Base-by-base conservation (phyloP, 2,797 vertebrate species). In the Acanthurus tractus region DNA sequence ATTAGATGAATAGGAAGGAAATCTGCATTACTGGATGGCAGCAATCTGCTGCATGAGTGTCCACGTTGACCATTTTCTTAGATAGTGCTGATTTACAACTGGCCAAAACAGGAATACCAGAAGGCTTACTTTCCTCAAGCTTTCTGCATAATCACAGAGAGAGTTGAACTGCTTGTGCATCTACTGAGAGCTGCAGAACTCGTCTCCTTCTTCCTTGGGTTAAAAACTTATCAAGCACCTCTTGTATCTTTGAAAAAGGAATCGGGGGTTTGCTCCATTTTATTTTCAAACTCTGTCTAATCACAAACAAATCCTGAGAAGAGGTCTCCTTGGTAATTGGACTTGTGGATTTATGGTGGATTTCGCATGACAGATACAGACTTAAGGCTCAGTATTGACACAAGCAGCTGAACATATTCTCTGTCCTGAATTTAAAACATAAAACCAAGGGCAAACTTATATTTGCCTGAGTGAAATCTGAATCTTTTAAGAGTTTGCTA, bases 341-440 rank as follows among this genome's bases (percentile, higher is more conserved):
- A 74, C 79, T 65, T n/a, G 2, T 63, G 69, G 77, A 78, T 83
- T 84, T 83, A 66, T 10, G 36, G 50, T 59, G 70, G 77, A 73
- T 87, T 85, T 83, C 45, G 14, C 52, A 61, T 70, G n/a, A 29
- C 3, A 20, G 40, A 49, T 53, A 62, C 78, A 63, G 52, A 64
- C 54, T 76, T 20, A 1, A 67, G 54, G 25, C 46, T 72, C 14
- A 3, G 40, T 59, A 62, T 76, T 7, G 52, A 81, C 57, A 54
- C 29, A 57, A 61, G 34, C 45, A 70, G 40, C 57, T 42, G 12
- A 45, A 68, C 64, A 71, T 63, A 65, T 36, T 74, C 52, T 72
- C 44, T 44, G n/a, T n/a, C 36, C 52, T 76, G 50, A 45, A 71
- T 77, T 63, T 62, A 66, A 69, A 63, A 53, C 6, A 59, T 42